These are phyloP conservation scores for Pediacus dermestoides DNA, from an alignment of 2,888 invertebrate genomes.

Conservation along the genomic window DNA sequence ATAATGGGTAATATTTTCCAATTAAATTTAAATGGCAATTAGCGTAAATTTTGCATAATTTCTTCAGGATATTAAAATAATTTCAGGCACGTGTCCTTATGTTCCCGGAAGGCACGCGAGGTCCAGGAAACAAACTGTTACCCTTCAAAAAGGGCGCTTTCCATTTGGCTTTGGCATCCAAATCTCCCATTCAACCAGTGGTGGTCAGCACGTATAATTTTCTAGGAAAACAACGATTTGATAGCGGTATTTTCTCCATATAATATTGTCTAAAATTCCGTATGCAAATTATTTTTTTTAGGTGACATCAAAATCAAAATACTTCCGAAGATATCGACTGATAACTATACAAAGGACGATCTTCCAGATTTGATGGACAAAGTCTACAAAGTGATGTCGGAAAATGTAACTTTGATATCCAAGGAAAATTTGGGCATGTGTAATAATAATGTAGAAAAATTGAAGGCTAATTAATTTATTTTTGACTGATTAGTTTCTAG, in stretches of 20 bases:
- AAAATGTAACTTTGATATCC: slow-evolving; percentile 52
- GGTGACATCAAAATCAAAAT: slow-evolving; percentile 70
- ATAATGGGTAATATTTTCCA: no score
- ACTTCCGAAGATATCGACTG: slow-evolving; percentile 68
- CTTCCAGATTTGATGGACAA: slow-evolving; percentile 63
- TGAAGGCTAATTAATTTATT: no score
- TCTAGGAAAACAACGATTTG: slow-evolving; percentile 57
- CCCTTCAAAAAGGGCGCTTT: slow-evolving; percentile 97
- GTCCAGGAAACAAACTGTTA: slow-evolving; percentile 69
- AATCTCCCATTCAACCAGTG: slow-evolving; percentile 83
- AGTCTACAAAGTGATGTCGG: slow-evolving; percentile 64
- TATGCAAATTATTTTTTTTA: slow-evolving; percentile 35
- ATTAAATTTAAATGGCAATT: no score
- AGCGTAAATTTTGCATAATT: background rate
- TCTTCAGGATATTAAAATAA: slow-evolving; percentile 10
- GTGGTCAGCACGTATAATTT: slow-evolving; percentile 82
- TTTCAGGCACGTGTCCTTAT: slow-evolving; percentile 73
- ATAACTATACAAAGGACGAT: slow-evolving; percentile 60
- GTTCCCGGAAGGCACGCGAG: slow-evolving; percentile 92
- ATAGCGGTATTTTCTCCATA: slow-evolving; percentile 54
- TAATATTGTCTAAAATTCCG: slow-evolving; percentile 5
- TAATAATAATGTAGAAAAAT: no score
- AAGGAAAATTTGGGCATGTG: no score
- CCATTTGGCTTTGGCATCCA: slow-evolving; percentile 82
- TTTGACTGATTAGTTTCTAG: no score